A percentile compares a stretch with the other conserved stretches of the same genome.
phyloP scores from a whole-genome alignment of 2,797 vertebrate species.

The Lutjanus campechanus region DNA sequence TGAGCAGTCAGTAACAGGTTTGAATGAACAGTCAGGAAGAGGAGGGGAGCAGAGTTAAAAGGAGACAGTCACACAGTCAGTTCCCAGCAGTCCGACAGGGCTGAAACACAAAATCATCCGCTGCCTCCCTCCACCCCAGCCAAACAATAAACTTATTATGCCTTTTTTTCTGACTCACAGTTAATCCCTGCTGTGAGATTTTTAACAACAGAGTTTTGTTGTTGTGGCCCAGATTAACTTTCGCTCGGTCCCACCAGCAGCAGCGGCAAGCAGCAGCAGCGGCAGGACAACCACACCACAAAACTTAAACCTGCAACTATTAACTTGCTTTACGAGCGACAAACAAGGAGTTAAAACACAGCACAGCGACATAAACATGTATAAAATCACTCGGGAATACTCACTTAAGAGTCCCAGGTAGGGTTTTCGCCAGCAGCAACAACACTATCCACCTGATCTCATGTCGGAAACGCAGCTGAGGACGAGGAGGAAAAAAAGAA shows the following conservation, averaged over 20 bases:
- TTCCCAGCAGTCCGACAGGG: background rate
- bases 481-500: background rate
- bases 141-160: conserved; percentile 67
- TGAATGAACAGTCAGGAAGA: conserved; percentile 18
- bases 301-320: background rate
- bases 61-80: background rate
- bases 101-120: background rate
- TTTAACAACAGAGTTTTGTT: conserved; percentile 47
- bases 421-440: conserved; percentile 27
- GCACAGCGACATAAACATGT: fast-evolving
- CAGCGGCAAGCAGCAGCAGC: background rate
- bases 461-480: conserved; percentile 56
- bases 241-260: background rate
- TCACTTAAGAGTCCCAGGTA: conserved; percentile 33
- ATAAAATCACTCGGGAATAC: background rate
- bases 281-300: background rate
- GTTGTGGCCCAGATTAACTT: conserved; percentile 44
- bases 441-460: conserved; percentile 67
- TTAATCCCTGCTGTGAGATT: conserved; percentile 51
- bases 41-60: conserved; percentile 1
- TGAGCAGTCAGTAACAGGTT: conserved; percentile 38
- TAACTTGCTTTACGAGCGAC: background rate
- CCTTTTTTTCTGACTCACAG: conserved; percentile 34
- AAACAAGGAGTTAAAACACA: fast-evolving
- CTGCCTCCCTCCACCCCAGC: conserved; percentile 2